Evolutionary conservation across 2,888 invertebrate species (phyloP).

Genomic region (Pardosa pseudoannulata): DNA sequence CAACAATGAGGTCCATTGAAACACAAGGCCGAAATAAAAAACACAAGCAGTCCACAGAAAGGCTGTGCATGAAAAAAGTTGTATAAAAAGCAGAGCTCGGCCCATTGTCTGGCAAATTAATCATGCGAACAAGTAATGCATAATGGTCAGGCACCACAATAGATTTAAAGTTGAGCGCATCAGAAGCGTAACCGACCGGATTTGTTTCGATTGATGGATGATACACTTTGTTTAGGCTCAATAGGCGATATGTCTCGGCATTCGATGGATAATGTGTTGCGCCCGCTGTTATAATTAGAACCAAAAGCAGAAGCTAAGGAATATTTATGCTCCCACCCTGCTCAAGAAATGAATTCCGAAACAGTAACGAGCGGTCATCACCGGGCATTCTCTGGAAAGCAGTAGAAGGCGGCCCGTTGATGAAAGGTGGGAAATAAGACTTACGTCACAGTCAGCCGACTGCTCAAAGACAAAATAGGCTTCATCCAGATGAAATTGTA

Average conservation of each 20-base stretch:
- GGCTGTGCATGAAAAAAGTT: background rate
- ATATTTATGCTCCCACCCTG: too few species aligned
- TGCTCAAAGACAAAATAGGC: too few species aligned
- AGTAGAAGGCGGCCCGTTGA: too few species aligned
- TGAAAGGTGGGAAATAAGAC: too few species aligned
- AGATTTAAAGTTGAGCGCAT: slow-evolving; percentile 8
- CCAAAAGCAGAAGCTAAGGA: too few species aligned
- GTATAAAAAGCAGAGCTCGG: background rate
- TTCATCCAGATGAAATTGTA: too few species aligned
- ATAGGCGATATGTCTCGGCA: slow-evolving; percentile 3
- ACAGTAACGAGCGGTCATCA: too few species aligned
- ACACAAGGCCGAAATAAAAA: slow-evolving; percentile 5
- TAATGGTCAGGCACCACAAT: slow-evolving; percentile 10
- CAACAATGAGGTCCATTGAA: slow-evolving; percentile 45
- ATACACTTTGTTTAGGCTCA: slow-evolving; percentile 5
- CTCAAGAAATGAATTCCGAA: too few species aligned
- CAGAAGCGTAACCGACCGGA: slow-evolving; percentile 6
- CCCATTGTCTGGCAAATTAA: slow-evolving; percentile 5
- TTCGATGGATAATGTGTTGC: background rate
- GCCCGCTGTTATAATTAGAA: background rate
- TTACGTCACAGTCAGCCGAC: too few species aligned
- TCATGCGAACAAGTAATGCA: slow-evolving; percentile 17
- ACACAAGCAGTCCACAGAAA: background rate
- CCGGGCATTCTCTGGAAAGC: too few species aligned
- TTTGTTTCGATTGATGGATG: slow-evolving; percentile 8